Evolutionary conservation across 2,797 vertebrate species (phyloP), one percentile per base, ranked within the genome.

Genomic region (Momotus momota): DNA sequence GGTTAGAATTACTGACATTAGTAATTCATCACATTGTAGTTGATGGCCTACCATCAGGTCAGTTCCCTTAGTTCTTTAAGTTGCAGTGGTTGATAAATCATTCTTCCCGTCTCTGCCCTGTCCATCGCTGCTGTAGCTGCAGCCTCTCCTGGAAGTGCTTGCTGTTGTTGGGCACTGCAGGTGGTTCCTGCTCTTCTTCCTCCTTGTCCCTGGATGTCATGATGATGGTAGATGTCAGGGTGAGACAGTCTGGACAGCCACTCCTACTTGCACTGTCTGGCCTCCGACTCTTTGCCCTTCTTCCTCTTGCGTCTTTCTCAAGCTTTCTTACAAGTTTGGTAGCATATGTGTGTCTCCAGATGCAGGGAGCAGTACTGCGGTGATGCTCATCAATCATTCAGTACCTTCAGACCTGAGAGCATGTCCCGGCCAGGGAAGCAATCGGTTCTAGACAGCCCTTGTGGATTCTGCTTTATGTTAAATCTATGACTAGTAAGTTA

Each of bases 261-360:
- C 22, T 51, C 7, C 43, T 81, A 0, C n/a, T 16, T 29, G 16
- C 14, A 22, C 22, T 25, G 4, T 29, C 48, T 74, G n/a, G 7
- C 15, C 35, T 67, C 57, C 27, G 40, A 2, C 43, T 13, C 51
- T 61, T 54, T 81, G 29, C 22, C 25, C 25, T 33, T 60, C 23
- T 65, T 49, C 57, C 51, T 31, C 43, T 72, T 62, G 29, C 26
- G 90, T 14, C 43, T 86, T 41, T 49, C 77, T 33, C 19, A 33
- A 52, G 40, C 69, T 33, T 0, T 26, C 6, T 13, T 40, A 11
- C 4, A 12, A 62, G 23, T 33, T 29, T 31, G 58, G 43, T 12
- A 58, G 61, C 8, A 2, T 1, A 0, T 31, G 6, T 38, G 31
- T 29, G n/a, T 60, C 72, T 17, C 58, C 48, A 1, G 17, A 23